These are phyloP conservation scores for Xiphophorus maculatus DNA, from an alignment of 2,113 vertebrate genomes.

Conservation along the genomic window DNA sequence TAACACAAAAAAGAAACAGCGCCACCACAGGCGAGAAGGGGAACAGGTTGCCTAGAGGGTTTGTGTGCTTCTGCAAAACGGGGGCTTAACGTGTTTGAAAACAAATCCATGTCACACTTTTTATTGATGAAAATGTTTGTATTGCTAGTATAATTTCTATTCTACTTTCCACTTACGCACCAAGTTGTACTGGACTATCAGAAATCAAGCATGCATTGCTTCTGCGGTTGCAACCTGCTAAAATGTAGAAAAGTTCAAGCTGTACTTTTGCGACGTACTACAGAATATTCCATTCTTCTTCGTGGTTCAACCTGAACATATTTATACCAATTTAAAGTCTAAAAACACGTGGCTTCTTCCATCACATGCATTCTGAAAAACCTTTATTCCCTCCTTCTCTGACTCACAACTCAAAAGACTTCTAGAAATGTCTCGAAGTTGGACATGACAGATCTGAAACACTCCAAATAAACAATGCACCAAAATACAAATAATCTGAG, in stretches of 20 bases:
- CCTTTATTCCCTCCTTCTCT: not conserved
- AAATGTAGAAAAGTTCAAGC: not conserved
- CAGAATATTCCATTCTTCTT: not conserved
- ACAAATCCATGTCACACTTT: not conserved
- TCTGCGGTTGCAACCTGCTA: not conserved
- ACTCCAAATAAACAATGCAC: constrained; percentile 18
- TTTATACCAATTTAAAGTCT: not conserved
- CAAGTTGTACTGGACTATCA: not conserved
- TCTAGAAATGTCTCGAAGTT: not conserved
- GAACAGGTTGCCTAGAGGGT: too few species aligned
- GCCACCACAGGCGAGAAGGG: too few species aligned
- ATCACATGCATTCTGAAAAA: not conserved
- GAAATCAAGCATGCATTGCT: not conserved
- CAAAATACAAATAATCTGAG: constrained; percentile 36
- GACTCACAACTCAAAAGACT: not conserved
- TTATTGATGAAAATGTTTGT: too few species aligned
- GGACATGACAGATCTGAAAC: not conserved
- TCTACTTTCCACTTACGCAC: too few species aligned
- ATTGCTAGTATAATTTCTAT: too few species aligned
- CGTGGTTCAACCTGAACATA: not conserved
- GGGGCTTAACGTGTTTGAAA: not conserved
- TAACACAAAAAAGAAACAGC: too few species aligned
- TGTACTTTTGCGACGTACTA: not conserved
- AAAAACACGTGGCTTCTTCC: not conserved
- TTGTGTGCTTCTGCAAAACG: not conserved